A percentile compares a stretch with the other conserved stretches of the same genome.
Conservation (phyloP, 2,888 invertebrate genomes). For the Pristionchus entomophagus region DNA sequence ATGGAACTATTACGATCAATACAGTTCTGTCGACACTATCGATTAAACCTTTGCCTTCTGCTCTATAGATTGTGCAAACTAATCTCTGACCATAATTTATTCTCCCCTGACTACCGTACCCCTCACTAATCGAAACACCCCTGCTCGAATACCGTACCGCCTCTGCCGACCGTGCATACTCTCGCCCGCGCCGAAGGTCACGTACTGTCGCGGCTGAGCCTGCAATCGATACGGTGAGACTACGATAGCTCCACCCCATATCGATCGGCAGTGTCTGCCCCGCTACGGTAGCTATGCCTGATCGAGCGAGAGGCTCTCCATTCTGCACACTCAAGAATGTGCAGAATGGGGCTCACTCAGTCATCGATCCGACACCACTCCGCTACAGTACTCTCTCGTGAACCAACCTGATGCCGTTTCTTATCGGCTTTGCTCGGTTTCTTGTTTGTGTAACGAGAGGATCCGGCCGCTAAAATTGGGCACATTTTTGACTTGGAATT, state of each 20-base stretch:
- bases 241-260: no score
- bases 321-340: no score
- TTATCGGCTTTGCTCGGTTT: not conserved
- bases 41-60: no score
- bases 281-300: no score
- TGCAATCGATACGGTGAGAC: conserved; percentile 25
- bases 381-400: not conserved
- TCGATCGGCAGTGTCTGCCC: not conserved
- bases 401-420: conserved; percentile 6
- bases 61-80: no score
- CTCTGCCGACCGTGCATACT: conserved; percentile 72
- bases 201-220: not conserved
- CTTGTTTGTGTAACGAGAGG: not conserved
- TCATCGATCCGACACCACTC: no score
- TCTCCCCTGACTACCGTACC: not conserved
- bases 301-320: no score
- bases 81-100: no score
- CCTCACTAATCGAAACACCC: not conserved
- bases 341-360: no score
- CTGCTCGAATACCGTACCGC: conserved; percentile 58
- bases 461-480: conserved; percentile 6
- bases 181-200: conserved; percentile 53
- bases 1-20: no score
- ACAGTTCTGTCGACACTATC: no score
- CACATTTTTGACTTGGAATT: no score